Evolutionary conservation across 2,888 invertebrate species (phyloP), one percentile per base, ranked within the genome.

Genomic region (Muscina levida): DNA sequence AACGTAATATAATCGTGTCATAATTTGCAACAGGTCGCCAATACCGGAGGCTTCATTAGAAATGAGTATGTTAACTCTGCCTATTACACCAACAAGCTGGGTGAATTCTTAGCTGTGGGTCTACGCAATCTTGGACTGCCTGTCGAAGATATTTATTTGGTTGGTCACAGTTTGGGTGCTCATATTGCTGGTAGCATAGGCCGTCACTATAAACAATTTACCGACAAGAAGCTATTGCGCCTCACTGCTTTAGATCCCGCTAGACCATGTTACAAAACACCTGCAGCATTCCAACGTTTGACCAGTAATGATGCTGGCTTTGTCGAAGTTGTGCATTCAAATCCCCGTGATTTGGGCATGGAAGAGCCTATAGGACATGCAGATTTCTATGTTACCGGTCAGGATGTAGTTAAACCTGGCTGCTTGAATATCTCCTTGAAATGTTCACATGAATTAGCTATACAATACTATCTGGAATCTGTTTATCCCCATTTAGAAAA

Each of bases 241-340:
- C 89, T 91, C 26, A 91, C 90, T 0, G 91, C 88, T 0, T 82
- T 91, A 24, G 91, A 91, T 85, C 90, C 91, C 8, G 91, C 90
- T 24, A 89, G 88, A 77, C 90, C 90, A 0, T 91, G 90, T 53
- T 90, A 90, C 72, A 89, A 89, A 44, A 88, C 89, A 74, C 90
- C 89, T 39, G 87, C 89, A 76, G 71, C 77, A 0, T 81, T 90
- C 0, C 85, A 88, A 0, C 90, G 90, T 0, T 70, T 91, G 13
- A 39, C 85, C 79, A 87, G 90, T 26, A 90, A 90, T 39, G 90
- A 90, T 85, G 90, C 90, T 4, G 79, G 82, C 0, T 91, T 90
- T 48, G 82, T 91, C 11, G 91, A 91, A 82, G 77, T 90, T 4
- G 88, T 90, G 26, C 90, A 90, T 72, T 88, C 86, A 59, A 90